These are phyloP conservation scores for Drosophila bocqueti DNA, from an alignment of 1,140 invertebrate genomes.

Conservation along the genomic window DNA sequence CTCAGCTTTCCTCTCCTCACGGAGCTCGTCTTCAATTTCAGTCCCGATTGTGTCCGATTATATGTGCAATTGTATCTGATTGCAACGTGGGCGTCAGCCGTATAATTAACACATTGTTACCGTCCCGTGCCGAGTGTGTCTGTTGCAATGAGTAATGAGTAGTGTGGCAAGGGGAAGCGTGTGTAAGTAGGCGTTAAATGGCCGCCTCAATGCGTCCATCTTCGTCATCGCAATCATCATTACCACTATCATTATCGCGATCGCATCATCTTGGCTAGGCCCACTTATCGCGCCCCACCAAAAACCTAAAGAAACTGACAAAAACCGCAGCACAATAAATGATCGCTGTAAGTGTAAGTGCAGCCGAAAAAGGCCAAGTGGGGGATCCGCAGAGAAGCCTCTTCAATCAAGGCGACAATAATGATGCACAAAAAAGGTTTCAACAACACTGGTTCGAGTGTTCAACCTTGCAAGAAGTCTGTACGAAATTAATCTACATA, in stretches of 20 bases:
- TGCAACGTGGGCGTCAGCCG: constrained; percentile 46
- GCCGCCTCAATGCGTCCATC: constrained; percentile 53
- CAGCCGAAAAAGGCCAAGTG: constrained; percentile 13
- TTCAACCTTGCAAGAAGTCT: no score
- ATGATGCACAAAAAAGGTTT: neutral
- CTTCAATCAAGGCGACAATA: constrained; percentile 15
- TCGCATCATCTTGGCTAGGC: constrained; percentile 33
- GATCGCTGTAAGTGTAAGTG: neutral
- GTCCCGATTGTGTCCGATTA: constrained; percentile 35
- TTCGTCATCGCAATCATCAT: constrained; percentile 17
- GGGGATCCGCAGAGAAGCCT: neutral
- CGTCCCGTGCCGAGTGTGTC: neutral
- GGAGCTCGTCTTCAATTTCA: constrained; percentile 32
- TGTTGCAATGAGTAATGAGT: constrained; percentile 48
- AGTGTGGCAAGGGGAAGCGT: constrained; percentile 52
- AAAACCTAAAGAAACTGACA: no score
- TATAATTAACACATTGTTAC: constrained; percentile 55
- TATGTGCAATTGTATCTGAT: constrained; percentile 26
- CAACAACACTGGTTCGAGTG: neutral
- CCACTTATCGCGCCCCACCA: constrained; percentile 33
- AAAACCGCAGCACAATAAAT: neutral
- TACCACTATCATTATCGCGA: constrained; percentile 26
- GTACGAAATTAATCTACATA: no score
- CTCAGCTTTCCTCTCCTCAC: constrained; percentile 3
- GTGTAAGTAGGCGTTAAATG: constrained; percentile 70